Conservation (phyloP, 2,113 vertebrate genomes). For the human region GRCh38 chr2:31061001-31061500, state of each 20-base stretch:
- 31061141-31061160: background rate
- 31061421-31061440: no score
- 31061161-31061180: accelerated
- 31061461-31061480: background rate
- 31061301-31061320: background rate
- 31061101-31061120: background rate
- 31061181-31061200: background rate
- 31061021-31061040: background rate
- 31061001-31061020: background rate
- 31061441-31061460: background rate
- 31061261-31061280: background rate
- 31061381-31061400: background rate
- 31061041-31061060: background rate
- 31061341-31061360: background rate
- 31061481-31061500: background rate
- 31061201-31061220: background rate
- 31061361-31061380: background rate
- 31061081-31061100: background rate
- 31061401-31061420: background rate
- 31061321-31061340: background rate
- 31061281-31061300: background rate
- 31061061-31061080: background rate
- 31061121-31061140: background rate
- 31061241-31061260: background rate
- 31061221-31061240: background rate